Base-by-base conservation (phyloP, 2,113 vertebrate genomes). In the Ellobius talpinus region DNA sequence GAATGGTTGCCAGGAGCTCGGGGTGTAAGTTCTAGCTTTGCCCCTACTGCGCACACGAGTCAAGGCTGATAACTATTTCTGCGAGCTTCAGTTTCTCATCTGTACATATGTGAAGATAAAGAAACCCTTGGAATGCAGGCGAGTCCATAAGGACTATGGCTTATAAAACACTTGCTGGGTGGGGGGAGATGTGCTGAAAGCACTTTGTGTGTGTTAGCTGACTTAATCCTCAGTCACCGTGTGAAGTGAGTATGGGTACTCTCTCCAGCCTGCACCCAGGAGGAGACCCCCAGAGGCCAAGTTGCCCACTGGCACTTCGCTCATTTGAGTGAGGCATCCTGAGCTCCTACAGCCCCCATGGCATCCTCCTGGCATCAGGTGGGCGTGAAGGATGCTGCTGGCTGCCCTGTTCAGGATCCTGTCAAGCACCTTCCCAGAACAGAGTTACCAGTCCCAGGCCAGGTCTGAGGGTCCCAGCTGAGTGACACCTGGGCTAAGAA, bases 271-370 rank as follows among this genome's bases (percentile, higher is more conserved):
- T 58, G 63, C 26, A 65, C 17, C 55, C 17, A 21, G n/a, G 16
- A 87, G 89, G 68, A 39, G 79, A 63, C 55, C 47, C 31, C 2
- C 26, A 50, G 13, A 33, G 61, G 47, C 55, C 58, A 33, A 26
- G 29, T 65, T 88, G 36, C 16, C 68, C 76, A 81, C 8, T 45
- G 14, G 42, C 26, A 65, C 61, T 26, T 23, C 36, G 12, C 63
- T 65, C 33, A 12, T 61, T 4, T 1, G 63, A 10, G 10, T 17
- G 45, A 77, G 47, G 33, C n/a, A 21, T 33, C 11, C 58, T 70
- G 36, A 47, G 77, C n/a, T 2, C 36, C 26, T 26, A 1, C 26
- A 2, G 13, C 1, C 8, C 23, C 13, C 26, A 10, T 3, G 50
- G 8, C 0, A 1, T n/a, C 21, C n/a, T 85, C 73, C 31, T n/a